These are phyloP conservation scores for Colletes collaris DNA, from an alignment of 2,888 invertebrate species.

Conservation along the genomic window DNA sequence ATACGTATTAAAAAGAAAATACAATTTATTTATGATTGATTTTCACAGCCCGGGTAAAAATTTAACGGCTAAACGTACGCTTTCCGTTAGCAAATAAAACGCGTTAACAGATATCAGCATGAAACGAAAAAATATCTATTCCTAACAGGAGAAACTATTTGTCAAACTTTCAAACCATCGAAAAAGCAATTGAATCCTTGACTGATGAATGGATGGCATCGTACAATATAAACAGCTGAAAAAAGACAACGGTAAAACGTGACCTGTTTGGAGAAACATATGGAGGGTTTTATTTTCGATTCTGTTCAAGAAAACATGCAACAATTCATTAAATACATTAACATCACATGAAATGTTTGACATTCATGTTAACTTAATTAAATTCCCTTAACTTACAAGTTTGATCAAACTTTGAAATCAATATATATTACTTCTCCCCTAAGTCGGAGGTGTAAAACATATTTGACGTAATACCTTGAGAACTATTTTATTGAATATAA, in stretches of 20 bases:
- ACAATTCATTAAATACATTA: not conserved
- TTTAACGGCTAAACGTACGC: conserved; percentile 37
- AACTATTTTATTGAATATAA: no score
- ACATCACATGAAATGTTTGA: no score
- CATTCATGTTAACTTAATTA: no score
- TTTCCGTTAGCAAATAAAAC: conserved; percentile 30
- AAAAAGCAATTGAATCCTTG: conserved; percentile 18
- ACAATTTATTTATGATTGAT: conserved; percentile 20
- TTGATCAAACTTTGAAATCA: no score
- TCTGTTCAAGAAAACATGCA: not conserved
- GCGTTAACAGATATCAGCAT: conserved; percentile 15
- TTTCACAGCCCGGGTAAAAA: conserved; percentile 28
- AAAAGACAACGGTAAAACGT: conserved; percentile 1
- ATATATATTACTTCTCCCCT: no score
- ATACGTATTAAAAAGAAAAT: no score
- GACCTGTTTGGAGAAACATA: not conserved
- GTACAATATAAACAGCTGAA: not conserved
- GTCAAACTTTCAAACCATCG: conserved; percentile 34
- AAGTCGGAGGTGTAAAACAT: no score
- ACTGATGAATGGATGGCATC: conserved; percentile 27
- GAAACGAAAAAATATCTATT: conserved; percentile 30
- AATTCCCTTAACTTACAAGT: no score
- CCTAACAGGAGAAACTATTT: conserved; percentile 36
- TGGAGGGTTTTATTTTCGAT: not conserved
- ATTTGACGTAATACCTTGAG: no score